Conservation (phyloP, 2,888 invertebrate species). For the Aradus depressus region DNA sequence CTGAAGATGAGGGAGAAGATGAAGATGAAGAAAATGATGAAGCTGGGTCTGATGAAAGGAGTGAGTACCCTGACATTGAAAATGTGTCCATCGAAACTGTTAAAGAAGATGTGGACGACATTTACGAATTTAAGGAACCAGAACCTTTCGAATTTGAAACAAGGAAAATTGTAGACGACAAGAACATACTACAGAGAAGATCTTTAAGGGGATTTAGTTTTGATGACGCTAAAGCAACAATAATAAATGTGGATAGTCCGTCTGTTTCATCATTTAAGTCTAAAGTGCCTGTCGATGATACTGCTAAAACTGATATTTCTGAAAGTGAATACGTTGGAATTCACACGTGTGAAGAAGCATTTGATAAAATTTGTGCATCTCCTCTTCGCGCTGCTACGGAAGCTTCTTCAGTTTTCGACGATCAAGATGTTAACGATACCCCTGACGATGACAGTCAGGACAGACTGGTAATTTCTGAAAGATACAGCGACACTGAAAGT, state of each 20-base stretch:
- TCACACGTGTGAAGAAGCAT: slow-evolving; percentile 41
- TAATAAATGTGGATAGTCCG: neutral
- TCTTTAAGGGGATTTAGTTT: slow-evolving; percentile 34
- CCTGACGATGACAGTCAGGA: slow-evolving; percentile 45
- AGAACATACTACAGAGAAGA: slow-evolving; percentile 33
- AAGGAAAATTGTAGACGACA: slow-evolving; percentile 39
- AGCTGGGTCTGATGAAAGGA: slow-evolving; percentile 31
- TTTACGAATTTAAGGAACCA: slow-evolving; percentile 81
- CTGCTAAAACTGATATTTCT: slow-evolving; percentile 3
- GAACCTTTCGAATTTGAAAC: slow-evolving; percentile 78
- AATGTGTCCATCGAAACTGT: neutral
- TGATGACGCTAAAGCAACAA: neutral
- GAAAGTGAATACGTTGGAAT: slow-evolving; percentile 16
- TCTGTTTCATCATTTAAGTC: neutral
- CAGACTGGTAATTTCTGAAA: slow-evolving; percentile 48
- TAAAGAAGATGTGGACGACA: slow-evolving; percentile 42
- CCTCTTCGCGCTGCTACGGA: slow-evolving; percentile 33
- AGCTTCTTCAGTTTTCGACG: slow-evolving; percentile 17
- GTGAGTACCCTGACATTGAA: slow-evolving; percentile 7
- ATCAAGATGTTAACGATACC: slow-evolving; percentile 27
- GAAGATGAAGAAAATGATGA: slow-evolving; percentile 30
- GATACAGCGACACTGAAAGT: slow-evolving; percentile 42
- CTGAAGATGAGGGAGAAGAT: slow-evolving; percentile 16
- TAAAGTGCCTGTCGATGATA: slow-evolving; percentile 1
- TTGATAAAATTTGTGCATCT: slow-evolving; percentile 42